Evolutionary conservation across 2,888 invertebrate genomes (phyloP).

Genomic region (Synanthedon myopaeformis): DNA sequence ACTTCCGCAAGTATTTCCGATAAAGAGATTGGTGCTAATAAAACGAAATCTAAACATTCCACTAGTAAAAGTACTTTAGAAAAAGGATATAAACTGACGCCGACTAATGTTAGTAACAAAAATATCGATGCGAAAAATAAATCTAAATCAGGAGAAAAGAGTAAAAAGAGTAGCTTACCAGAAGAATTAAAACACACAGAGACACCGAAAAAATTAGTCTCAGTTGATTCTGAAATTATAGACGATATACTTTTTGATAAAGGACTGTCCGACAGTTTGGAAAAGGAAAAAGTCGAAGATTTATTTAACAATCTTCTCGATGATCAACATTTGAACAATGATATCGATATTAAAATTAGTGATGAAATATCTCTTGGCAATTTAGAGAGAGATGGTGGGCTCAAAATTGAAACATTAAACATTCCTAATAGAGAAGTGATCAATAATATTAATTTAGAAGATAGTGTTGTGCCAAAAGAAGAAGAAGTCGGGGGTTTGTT

Average conservation of each 20-base stretch:
- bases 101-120: constrained; percentile 50
- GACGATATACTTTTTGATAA: constrained; percentile 42
- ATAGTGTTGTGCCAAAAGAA: constrained; percentile 55
- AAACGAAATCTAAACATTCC: constrained; percentile 66
- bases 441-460: constrained; percentile 31
- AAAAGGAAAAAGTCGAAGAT: constrained; percentile 48
- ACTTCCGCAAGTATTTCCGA: constrained; percentile 30
- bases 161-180: constrained; percentile 22
- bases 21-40: constrained; percentile 65
- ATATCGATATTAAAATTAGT: constrained; percentile 26
- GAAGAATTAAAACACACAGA: constrained; percentile 28
- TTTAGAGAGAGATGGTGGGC: constrained; percentile 18
- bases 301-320: constrained; percentile 49
- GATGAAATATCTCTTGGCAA: constrained; percentile 17
- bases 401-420: constrained; percentile 21
- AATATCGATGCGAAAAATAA: constrained; percentile 36
- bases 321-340: constrained; percentile 22
- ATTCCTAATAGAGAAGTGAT: constrained; percentile 3
- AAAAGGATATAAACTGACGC: constrained; percentile 57
- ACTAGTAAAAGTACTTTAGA: constrained; percentile 59
- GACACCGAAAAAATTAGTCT: constrained; percentile 11
- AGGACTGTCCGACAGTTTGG: constrained; percentile 33
- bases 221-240: constrained; percentile 9
- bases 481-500: constrained; percentile 44
- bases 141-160: constrained; percentile 32